Base-by-base conservation (phyloP, 2,113 vertebrate species). In the Siphamia tubifer region DNA sequence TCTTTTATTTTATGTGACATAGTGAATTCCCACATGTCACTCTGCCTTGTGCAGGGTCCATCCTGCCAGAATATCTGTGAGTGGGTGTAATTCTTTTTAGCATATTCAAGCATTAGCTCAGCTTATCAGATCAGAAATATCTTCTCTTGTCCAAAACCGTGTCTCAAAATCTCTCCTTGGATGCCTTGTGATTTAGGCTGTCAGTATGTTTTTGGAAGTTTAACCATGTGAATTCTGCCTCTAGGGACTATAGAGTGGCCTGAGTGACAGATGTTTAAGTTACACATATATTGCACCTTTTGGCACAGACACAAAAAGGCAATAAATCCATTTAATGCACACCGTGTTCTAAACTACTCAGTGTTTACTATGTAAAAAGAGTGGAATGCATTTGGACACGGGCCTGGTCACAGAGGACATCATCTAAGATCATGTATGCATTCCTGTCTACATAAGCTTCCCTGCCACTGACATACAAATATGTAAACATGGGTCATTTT, bases 11-110 rank as follows among this genome's bases (percentile, higher is more conserved):
- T 27, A 43, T 28, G 20, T 65, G 31, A 62, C 53, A 42, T 35
- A 10, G 19, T 60, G 58, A 65, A 38, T 60, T 69, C 36, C 32
- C 21, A 52, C 25, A 38, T 39, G 15, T 76, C 52, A 48, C 15
- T 7, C 23, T 21, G 25, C 32, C 31, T 51, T 66, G 39, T 65
- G 53, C 48, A 45, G 49, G 23, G 52, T 48, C 56, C 10, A 27
- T 57, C 57, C 72, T 56, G 42, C 52, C 27, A 52, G 17, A 48
- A 8, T 35, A 13, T 68, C 30, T 42, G 52, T 17, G 45, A 36
- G 25, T 53, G 52, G 27, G 21, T 30, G 43, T 57, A 17, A 62
- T 54, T 32, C 25, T n/a, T 40, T 48, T 20, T 12, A 42, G 44
- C 23, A 24, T 45, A 39, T 42, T 72, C 3, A 66, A 81, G 45